Evolutionary conservation across 2,113 vertebrate genomes (phyloP).

Genomic region (Brachyhypopomus gauderio): DNA sequence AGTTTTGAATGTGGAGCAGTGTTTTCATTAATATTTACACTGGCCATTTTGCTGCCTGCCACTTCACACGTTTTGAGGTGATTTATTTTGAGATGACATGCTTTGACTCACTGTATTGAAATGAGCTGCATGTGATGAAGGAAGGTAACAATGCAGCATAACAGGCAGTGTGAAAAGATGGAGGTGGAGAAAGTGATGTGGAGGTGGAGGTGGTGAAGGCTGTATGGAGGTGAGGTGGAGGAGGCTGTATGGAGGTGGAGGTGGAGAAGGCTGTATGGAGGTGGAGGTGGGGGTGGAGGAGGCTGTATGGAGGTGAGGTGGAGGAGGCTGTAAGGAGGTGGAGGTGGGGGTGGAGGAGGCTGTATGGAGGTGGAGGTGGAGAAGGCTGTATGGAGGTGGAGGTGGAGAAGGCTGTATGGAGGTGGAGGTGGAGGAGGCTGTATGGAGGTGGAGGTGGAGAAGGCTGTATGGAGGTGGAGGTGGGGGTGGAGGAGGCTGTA

Average conservation of each 20-base stretch:
- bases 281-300: too few relatives aligned
- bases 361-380: too few relatives aligned
- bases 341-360: too few relatives aligned
- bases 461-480: not conserved
- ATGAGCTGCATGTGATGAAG: not conserved
- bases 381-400: too few relatives aligned
- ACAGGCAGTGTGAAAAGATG: not conserved
- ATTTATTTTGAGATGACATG: conserved; percentile 19
- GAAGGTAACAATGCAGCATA: not conserved
- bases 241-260: not conserved
- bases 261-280: not conserved
- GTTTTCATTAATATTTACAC: conserved; percentile 20
- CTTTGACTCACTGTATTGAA: conserved; percentile 6
- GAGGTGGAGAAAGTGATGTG: not conserved
- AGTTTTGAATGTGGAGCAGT: conserved; percentile 2
- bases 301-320: too few relatives aligned
- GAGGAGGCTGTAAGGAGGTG: too few relatives aligned
- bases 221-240: not conserved
- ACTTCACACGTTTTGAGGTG: conserved; percentile 1
- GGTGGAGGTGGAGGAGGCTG: too few relatives aligned
- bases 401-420: too few relatives aligned
- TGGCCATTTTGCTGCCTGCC: not conserved
- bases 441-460: too few relatives aligned
- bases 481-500: not conserved
- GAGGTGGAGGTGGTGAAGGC: not conserved